Evolutionary conservation across 35 echinoderm and acorn worm species (phyloP), one percentile per base, ranked within the genome.

Genomic region (Diadema setosum): DNA sequence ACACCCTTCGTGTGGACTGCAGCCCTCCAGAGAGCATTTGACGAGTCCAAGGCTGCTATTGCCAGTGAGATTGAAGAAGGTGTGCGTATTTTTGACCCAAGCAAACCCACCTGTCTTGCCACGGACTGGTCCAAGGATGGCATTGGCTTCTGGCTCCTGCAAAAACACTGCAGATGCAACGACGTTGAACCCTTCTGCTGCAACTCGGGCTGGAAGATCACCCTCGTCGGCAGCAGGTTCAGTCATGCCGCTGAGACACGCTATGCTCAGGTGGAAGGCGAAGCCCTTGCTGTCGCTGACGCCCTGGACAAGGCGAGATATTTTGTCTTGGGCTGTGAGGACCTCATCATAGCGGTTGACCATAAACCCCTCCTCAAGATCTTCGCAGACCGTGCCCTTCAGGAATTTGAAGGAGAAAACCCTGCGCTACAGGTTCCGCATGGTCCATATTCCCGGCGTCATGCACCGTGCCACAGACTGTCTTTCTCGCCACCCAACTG

Each of bases 391-490:
- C 39, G 86, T 3, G 42, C 44, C 73, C 34, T 83, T 86, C 0
- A 33, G 82, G 58, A 92, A 91, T 82, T 82, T 91, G 5, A 91
- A 85, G 67, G 89, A 91, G 82, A 91, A 86, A 46, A 75, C 82
- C 7, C 81, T 67, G 8, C 36, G 60, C 6, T 84, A 91, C 59
- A 26, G 40, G 46, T 91, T 91, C 81, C 87, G 5, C 44, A 89
- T 36, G 87, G 43, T 82, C 20, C 80, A 82, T 35, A 33, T 82
- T 7, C 18, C 80, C 14, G 80, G 41, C 16, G 5, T 82, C 40
- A 16, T 15, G 27, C n/a, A n/a, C n/a, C n/a, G n/a, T n/a, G n/a
- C n/a, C n/a, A n/a, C n/a, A n/a, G n/a, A n/a, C n/a, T n/a, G 44
- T 48, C 7, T 82, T 21, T 48, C 44, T n/a, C 58, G 59, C 42